Base-by-base conservation (phyloP, 2,113 vertebrate species). In the Scartelaos histophorus region DNA sequence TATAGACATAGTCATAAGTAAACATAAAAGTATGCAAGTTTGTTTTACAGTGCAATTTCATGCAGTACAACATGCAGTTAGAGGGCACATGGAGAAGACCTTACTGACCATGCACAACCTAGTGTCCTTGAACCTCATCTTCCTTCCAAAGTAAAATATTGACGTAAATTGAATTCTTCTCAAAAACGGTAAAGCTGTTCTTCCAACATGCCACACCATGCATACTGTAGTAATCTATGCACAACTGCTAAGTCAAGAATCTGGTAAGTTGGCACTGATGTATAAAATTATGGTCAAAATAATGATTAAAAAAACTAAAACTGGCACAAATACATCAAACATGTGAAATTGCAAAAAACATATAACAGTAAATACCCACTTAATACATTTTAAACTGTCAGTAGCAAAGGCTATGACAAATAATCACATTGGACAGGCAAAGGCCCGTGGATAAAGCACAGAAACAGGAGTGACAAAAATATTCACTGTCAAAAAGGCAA, bases 11-110 rank as follows among this genome's bases (percentile, higher is more conserved):
- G 74, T 76, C 76, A 83, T 81, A 34, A n/a, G 11, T 43, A 38
- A 83, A 86, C 61, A 69, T 82, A 70, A 77, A 61, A 60, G 67
- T 77, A 76, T 77, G 78, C 70, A 74, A 67, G 70, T 85, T 77
- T 70, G 65, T 73, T 15, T 80, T 84, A 85, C 73, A 82, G 85
- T 87, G 87, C 85, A 85, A 80, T 85, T 80, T 73, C 90, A 90
- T 91, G 90, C 91, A 89, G 80, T 80, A 83, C 76, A 70, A 87
- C 90, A 90, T 90, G 91, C 90, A 88, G 78, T 81, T 85, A 88
- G 73, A 88, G 72, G 78, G 82, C 82, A 87, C 87, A 82, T 82
- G 75, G 81, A 87, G 60, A 83, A 72, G 71, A 79, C 71, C 73
- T 68, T 68, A 38, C 53, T 56, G 76, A 81, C 58, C 86, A 87